phyloP scores from a whole-genome alignment of 2,888 invertebrate species.

The Phortica okadai region DNA sequence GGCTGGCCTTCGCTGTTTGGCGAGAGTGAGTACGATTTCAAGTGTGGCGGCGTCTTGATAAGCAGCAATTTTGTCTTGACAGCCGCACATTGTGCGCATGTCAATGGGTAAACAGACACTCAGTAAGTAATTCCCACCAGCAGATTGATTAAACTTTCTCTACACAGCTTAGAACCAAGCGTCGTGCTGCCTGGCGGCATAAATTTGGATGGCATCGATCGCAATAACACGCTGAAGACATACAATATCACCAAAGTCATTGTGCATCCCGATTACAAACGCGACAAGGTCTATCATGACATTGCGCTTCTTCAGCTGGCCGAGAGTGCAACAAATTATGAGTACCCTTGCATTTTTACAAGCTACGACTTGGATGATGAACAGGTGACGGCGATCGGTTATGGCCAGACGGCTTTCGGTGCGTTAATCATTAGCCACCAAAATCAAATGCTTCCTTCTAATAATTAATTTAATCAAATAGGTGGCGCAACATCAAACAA shows the following conservation, averaged over 20 bases:
- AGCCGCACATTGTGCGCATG: slow-evolving; percentile 53
- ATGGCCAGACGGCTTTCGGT: slow-evolving; percentile 77
- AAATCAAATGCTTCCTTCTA: not conserved
- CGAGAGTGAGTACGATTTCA: slow-evolving; percentile 44
- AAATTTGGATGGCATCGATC: slow-evolving; percentile 35
- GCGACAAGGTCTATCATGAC: slow-evolving; percentile 80
- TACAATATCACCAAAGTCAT: slow-evolving; percentile 49
- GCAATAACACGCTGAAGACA: not conserved
- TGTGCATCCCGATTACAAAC: slow-evolving; percentile 78
- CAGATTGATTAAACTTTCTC: slow-evolving; percentile 5
- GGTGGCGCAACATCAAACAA: slow-evolving; percentile 50
- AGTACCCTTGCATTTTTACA: slow-evolving; percentile 77
- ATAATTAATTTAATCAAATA: not conserved
- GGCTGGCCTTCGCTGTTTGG: slow-evolving; percentile 44
- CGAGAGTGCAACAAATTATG: slow-evolving; percentile 64
- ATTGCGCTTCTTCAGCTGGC: slow-evolving; percentile 80
- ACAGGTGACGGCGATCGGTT: slow-evolving; percentile 79
- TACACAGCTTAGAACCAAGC: slow-evolving; percentile 43
- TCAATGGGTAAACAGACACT: slow-evolving; percentile 38
- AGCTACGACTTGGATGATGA: slow-evolving; percentile 61
- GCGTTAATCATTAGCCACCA: not conserved
- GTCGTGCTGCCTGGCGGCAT: slow-evolving; percentile 46
- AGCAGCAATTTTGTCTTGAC: slow-evolving; percentile 48
- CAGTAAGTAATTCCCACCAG: not conserved
- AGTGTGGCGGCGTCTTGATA: slow-evolving; percentile 53